Evolutionary conservation across 2,797 vertebrate genomes (phyloP).

Genomic region (Gymnodraco acuticeps): DNA sequence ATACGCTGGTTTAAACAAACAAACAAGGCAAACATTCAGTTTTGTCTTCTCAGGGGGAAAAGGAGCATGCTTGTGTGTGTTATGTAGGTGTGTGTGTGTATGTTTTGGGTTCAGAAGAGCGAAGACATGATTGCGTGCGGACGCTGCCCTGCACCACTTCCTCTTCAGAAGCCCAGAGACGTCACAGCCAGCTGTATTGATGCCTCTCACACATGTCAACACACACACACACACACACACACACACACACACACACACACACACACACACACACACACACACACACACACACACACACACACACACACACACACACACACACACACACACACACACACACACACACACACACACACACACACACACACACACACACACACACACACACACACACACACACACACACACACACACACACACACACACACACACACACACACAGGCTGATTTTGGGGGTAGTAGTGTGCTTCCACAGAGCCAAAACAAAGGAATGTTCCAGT

Average conservation of each 20-base stretch:
- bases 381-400: slow-evolving; percentile 1
- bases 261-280: slow-evolving; percentile 1
- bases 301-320: slow-evolving; percentile 1
- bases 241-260: slow-evolving; percentile 1
- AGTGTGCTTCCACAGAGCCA: slow-evolving; percentile 43
- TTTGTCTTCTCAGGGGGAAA: slow-evolving; percentile 12
- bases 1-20: slow-evolving; percentile 41
- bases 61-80: not conserved
- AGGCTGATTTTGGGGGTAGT: not conserved
- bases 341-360: slow-evolving; percentile 1
- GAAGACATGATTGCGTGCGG: slow-evolving; percentile 63
- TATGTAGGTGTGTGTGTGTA: slow-evolving; percentile 22
- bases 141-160: slow-evolving; percentile 65
- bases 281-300: slow-evolving; percentile 1
- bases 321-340: slow-evolving; percentile 1
- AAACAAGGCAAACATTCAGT: slow-evolving; percentile 38
- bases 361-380: slow-evolving; percentile 1
- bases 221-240: slow-evolving; percentile 22
- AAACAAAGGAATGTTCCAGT: slow-evolving; percentile 50
- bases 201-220: slow-evolving; percentile 39
- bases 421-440: slow-evolving; percentile 35
- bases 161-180: slow-evolving; percentile 61
- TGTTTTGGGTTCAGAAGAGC: slow-evolving; percentile 49
- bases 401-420: slow-evolving; percentile 1
- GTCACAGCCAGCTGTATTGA: slow-evolving; percentile 60